phyloP scores from a whole-genome alignment of 2,797 vertebrate genomes.

The Acanthurus tractus region DNA sequence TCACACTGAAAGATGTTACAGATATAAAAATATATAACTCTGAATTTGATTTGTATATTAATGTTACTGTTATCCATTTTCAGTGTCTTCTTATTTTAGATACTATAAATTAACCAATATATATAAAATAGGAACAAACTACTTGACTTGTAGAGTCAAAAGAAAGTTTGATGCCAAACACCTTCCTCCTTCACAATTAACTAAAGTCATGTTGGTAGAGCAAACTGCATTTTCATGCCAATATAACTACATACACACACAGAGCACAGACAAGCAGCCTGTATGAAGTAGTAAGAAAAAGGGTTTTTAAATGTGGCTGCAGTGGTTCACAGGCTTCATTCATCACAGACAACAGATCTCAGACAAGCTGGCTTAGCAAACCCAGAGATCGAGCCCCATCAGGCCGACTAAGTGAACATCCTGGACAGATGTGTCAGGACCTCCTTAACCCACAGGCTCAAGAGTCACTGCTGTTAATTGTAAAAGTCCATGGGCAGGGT shows the following conservation, averaged over 20 bases:
- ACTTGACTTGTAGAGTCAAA: no score
- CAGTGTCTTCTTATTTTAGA: background rate
- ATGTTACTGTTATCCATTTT: background rate
- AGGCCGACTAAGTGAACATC: slow-evolving; percentile 44
- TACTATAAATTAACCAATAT: no score
- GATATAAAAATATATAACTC: background rate
- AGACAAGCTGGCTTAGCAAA: slow-evolving; percentile 69
- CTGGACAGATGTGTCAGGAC: slow-evolving; percentile 34
- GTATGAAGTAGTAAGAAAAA: slow-evolving; percentile 12
- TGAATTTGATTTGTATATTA: background rate
- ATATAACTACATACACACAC: background rate
- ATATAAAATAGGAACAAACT: no score
- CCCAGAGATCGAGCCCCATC: slow-evolving; percentile 47
- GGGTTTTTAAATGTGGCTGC: slow-evolving; percentile 57
- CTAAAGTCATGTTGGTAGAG: background rate
- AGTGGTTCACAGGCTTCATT: slow-evolving; percentile 61
- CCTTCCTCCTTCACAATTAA: background rate
- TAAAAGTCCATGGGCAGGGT: slow-evolving; percentile 12
- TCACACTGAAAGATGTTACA: slow-evolving; percentile 2
- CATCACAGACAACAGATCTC: slow-evolving; percentile 51
- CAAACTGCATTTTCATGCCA: background rate
- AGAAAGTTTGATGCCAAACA: no score
- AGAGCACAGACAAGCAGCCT: background rate
- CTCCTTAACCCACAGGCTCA: slow-evolving; percentile 19
- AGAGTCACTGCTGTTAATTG: slow-evolving; percentile 35